phyloP scores from a whole-genome alignment of 2,888 invertebrate genomes.

The Caenorhabditis sp. region DNA sequence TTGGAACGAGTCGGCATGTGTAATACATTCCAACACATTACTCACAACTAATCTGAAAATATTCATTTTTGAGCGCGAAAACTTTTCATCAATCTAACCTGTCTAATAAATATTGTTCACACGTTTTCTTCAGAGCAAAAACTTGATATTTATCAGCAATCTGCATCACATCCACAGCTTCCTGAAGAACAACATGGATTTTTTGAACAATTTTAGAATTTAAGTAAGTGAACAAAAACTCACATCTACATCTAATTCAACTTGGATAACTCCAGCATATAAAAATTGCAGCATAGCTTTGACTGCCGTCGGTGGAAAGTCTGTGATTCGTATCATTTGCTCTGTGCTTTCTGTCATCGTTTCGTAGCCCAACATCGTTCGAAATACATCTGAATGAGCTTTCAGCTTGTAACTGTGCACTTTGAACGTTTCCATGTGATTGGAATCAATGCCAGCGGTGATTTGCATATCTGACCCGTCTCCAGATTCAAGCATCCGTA shows the following conservation, averaged over 20 bases:
- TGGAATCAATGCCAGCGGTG: slow-evolving; percentile 36
- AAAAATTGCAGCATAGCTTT: slow-evolving; percentile 63
- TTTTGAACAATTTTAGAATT: no score
- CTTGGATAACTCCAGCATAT: slow-evolving; percentile 49
- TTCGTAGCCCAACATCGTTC: slow-evolving; percentile 66
- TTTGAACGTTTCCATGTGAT: slow-evolving; percentile 46
- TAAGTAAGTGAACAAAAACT: neutral
- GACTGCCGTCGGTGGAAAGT: slow-evolving; percentile 58
- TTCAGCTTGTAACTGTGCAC: slow-evolving; percentile 68
- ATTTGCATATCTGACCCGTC: slow-evolving; percentile 66
- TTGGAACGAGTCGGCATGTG: slow-evolving; percentile 62
- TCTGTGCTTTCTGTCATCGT: slow-evolving; percentile 28
- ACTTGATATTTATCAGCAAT: slow-evolving; percentile 71
- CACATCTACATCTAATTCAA: slow-evolving; percentile 35
- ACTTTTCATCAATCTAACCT: slow-evolving; percentile 3
- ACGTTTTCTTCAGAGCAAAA: slow-evolving; percentile 62
- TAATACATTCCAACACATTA: slow-evolving; percentile 64
- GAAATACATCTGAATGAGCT: slow-evolving; percentile 69
- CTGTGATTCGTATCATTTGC: slow-evolving; percentile 48
- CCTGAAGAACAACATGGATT: no score
- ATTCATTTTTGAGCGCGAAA: neutral
- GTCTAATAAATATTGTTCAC: slow-evolving; percentile 60
- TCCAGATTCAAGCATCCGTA: slow-evolving; percentile 52
- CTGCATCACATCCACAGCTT: slow-evolving; percentile 58
- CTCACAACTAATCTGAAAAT: slow-evolving; percentile 44